Conservation (phyloP, 2,113 vertebrate species). For the Lampris megalopsis region DNA sequence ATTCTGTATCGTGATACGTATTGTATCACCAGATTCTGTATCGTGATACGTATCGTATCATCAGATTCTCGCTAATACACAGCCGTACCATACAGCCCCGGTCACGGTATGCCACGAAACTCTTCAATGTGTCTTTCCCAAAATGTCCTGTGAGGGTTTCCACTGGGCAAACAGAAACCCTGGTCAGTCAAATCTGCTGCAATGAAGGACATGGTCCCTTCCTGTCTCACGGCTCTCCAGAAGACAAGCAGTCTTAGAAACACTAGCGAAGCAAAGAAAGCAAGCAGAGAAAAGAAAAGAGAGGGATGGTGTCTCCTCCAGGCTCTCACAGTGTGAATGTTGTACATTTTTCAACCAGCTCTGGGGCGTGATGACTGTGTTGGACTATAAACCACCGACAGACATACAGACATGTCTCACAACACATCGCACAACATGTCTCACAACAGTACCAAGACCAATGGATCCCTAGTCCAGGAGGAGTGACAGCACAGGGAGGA, state of each 20-base stretch:
- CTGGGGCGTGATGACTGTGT: conserved; percentile 73
- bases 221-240: conserved; percentile 50
- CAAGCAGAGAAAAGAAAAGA: conserved; percentile 52
- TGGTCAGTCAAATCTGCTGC: conserved; percentile 47
- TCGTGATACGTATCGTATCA: too few species aligned
- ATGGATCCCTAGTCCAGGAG: conserved; percentile 66
- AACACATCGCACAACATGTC: neutral
- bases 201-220: conserved; percentile 47
- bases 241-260: conserved; percentile 52
- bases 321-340: conserved; percentile 54
- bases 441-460: conserved; percentile 75
- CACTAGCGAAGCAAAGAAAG: conserved; percentile 36
- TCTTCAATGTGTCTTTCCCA: conserved; percentile 66
- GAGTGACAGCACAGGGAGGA: conserved; percentile 71
- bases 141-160: conserved; percentile 72
- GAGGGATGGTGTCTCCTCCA: conserved; percentile 62
- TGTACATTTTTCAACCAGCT: conserved; percentile 63
- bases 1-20: too few species aligned
- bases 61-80: too few species aligned
- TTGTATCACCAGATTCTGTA: too few species aligned
- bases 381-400: conserved; percentile 72
- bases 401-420: conserved; percentile 45
- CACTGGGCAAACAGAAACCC: conserved; percentile 66
- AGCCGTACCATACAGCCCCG: too few species aligned
- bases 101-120: conserved; percentile 63